Base-by-base conservation (phyloP, 2,888 invertebrate genomes). In the Melanophora roralis region DNA sequence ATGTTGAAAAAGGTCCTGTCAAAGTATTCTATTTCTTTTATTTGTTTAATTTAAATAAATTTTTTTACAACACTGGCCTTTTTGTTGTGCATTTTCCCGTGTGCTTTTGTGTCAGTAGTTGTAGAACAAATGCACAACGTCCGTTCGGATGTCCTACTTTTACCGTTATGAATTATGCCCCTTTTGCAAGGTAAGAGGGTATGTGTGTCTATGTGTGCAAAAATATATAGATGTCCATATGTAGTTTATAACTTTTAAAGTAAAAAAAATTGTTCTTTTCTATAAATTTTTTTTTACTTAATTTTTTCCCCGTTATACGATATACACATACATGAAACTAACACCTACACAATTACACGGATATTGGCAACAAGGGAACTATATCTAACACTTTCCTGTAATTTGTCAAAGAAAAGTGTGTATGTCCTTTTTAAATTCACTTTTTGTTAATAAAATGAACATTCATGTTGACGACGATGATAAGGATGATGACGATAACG, bases 361-460 rank as follows among this genome's bases (percentile, higher is more conserved):
- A 38, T 14, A 45, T 64, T 62, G 40, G 36, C 49, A 72, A 57
- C 45, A 68, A 68, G 67, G 71, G 60, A 45, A 55, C 57, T 57
- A 76, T n/a, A n/a, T 40, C 68, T 68, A 64, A 55, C 73, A 57
- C 72, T 49, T 65, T 78, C 57, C 59, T 75, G 74, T 68, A 78
- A 75, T 82, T 78, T 81, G 78, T 75, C 81, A 76, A 73, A n/a
- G n/a, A n/a, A n/a, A 82, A 60, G 62, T 59, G 21, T 77, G 57
- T 34, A 65, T 76, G 62, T 79, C 51, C 57, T 71, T 71, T 73
- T 76, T 19, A 59, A 72, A 78, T 77, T 76, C 45, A 72, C 45
- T 71, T 43, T 38, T 51, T 59, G 59, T 69, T 36, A 34, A 21
- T 36, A 38, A 45, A 47, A 57, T 53, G 53, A 67, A 72, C n/a